These are phyloP conservation scores for Habroteleia sp. DNA, from an alignment of 2,888 invertebrate species.

Conservation along the genomic window DNA sequence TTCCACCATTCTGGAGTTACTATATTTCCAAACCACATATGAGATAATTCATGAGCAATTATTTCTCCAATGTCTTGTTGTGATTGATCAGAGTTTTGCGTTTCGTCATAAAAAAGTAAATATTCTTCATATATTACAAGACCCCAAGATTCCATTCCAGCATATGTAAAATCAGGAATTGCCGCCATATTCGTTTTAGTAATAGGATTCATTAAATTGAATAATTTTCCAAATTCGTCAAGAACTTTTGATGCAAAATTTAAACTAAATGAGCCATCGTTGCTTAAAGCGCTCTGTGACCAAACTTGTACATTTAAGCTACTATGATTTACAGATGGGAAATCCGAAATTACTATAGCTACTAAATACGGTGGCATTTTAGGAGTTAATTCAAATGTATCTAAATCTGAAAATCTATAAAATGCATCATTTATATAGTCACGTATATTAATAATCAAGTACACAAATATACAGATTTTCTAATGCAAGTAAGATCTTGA, in stretches of 20 bases:
- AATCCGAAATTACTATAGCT: conserved; percentile 90
- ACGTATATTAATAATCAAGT: no score
- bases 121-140: conserved; percentile 82
- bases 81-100: conserved; percentile 82
- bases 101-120: conserved; percentile 72
- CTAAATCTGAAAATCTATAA: no score
- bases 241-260: conserved; percentile 26
- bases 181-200: conserved; percentile 89
- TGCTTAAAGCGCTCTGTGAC: conserved; percentile 23
- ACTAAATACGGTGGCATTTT: conserved; percentile 97
- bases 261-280: conserved; percentile 45
- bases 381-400: conserved; percentile 88
- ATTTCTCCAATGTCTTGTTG: conserved; percentile 86
- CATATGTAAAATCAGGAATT: conserved; percentile 63
- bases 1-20: conserved; percentile 90
- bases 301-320: conserved; percentile 34
- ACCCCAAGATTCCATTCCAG: conserved; percentile 69
- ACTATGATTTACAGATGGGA: conserved; percentile 77
- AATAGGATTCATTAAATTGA: conserved; percentile 83
- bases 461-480: no score
- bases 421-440: no score
- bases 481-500: no score
- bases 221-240: conserved; percentile 29
- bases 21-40: conserved; percentile 91
- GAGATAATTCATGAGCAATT: conserved; percentile 89